These are phyloP conservation scores for Eurypyga helias DNA, from an alignment of 2,113 vertebrate genomes.

Conservation along the genomic window DNA sequence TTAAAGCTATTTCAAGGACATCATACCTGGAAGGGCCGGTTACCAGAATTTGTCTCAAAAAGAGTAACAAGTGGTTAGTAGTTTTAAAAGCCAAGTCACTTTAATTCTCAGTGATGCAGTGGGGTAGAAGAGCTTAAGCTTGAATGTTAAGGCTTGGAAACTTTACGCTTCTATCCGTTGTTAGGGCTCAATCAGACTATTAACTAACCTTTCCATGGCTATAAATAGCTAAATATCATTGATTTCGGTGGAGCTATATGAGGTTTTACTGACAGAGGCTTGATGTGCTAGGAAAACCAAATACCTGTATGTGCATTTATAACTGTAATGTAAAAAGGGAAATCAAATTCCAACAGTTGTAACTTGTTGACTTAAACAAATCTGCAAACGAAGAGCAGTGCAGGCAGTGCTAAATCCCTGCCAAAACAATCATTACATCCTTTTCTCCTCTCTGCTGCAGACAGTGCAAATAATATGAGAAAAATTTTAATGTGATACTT, in stretches of 20 bases:
- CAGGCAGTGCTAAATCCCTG: neutral
- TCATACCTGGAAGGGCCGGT: neutral
- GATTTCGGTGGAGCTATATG: neutral
- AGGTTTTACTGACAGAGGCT: neutral
- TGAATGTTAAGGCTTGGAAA: neutral
- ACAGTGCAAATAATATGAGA: neutral
- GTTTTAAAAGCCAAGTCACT: neutral
- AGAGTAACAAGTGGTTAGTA: neutral
- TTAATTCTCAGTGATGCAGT: neutral
- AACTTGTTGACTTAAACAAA: neutral
- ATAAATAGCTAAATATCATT: neutral
- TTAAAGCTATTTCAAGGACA: neutral
- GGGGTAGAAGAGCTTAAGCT: neutral
- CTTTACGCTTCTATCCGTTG: neutral
- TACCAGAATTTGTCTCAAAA: neutral
- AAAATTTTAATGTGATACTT: neutral
- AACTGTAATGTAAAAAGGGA: neutral
- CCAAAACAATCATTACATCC: neutral
- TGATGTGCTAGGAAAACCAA: neutral
- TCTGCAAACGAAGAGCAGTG: neutral
- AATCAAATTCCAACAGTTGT: neutral
- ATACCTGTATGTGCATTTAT: neutral
- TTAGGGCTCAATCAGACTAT: neutral
- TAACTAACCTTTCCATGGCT: neutral
- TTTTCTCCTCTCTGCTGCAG: neutral